Conservation (phyloP, 2,888 invertebrate genomes). For the Euzophera pinguis region DNA sequence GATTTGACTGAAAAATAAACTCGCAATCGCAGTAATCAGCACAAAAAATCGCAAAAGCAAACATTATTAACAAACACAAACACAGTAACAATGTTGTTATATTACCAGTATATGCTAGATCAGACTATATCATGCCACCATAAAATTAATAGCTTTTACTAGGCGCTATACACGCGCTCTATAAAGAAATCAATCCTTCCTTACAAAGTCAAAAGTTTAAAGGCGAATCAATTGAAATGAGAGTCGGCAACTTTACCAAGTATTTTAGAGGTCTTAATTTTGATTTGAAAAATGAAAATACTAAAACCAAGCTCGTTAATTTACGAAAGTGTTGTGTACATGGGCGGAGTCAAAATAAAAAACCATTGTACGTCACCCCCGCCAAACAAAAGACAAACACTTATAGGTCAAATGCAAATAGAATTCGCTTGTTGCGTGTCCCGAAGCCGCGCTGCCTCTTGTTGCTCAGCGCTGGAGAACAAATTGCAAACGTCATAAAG, state of each 20-base stretch:
- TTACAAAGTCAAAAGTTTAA: not conserved
- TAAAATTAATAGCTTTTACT: too few species aligned
- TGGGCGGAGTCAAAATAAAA: slow-evolving; percentile 22
- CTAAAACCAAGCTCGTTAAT: not conserved
- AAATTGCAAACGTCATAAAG: slow-evolving; percentile 66
- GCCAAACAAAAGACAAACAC: slow-evolving; percentile 47
- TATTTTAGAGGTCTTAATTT: not conserved
- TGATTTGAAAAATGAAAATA: not conserved
- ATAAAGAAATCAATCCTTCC: not conserved
- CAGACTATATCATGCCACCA: too few species aligned
- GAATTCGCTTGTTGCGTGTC: slow-evolving; percentile 65
- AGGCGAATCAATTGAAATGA: not conserved
- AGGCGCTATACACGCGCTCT: not conserved
- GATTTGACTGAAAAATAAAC: not conserved
- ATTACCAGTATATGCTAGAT: too few species aligned
- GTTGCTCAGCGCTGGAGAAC: slow-evolving; percentile 53
- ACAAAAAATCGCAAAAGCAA: not conserved
- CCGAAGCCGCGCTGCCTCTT: slow-evolving; percentile 44
- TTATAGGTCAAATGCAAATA: slow-evolving; percentile 73
- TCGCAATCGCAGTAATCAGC: not conserved
- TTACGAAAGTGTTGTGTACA: slow-evolving; percentile 6
- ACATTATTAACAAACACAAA: not conserved
- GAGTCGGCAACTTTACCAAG: not conserved
- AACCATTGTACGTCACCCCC: slow-evolving; percentile 21
- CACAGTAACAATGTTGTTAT: not conserved